Evolutionary conservation across 1,140 invertebrate genomes (phyloP).

Genomic region (Leptestheria dahalacensis): DNA sequence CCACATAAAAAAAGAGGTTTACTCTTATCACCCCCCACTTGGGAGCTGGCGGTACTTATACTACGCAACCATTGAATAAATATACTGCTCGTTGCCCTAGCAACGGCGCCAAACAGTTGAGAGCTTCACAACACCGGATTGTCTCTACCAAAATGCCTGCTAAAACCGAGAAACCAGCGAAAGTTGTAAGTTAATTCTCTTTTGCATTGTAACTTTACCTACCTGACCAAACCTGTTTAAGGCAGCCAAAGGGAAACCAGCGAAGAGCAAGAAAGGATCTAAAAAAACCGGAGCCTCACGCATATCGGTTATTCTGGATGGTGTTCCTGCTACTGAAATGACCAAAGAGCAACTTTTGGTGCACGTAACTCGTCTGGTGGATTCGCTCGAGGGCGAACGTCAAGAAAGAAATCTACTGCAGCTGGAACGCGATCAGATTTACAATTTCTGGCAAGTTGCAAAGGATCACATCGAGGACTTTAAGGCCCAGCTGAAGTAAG

Average conservation of each 20-base stretch:
- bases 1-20: too few species aligned
- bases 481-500: conserved; percentile 45
- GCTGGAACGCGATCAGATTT: conserved; percentile 81
- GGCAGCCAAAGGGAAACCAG: conserved; percentile 22
- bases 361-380: conserved; percentile 69
- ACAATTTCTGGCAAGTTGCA: conserved; percentile 87
- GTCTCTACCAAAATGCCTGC: neutral
- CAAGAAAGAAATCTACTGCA: conserved; percentile 93
- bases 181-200: neutral
- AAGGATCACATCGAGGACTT: conserved; percentile 67
- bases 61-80: neutral
- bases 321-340: conserved; percentile 82
- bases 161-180: neutral
- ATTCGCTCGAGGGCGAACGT: conserved; percentile 80
- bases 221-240: too few species aligned
- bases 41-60: neutral
- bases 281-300: conserved; percentile 12
- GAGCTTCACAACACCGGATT: too few species aligned
- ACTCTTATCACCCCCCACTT: too few species aligned
- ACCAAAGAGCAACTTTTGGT: conserved; percentile 79
- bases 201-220: neutral
- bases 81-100: neutral
- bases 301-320: conserved; percentile 58
- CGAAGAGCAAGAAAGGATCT: conserved; percentile 25
- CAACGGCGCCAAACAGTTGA: neutral